Percentiles rank a stretch among this genome's conserved stretches.
These are phyloP conservation scores for Apodemia arnacis DNA, from an alignment of 2,888 invertebrate species.

Conservation along the genomic window DNA sequence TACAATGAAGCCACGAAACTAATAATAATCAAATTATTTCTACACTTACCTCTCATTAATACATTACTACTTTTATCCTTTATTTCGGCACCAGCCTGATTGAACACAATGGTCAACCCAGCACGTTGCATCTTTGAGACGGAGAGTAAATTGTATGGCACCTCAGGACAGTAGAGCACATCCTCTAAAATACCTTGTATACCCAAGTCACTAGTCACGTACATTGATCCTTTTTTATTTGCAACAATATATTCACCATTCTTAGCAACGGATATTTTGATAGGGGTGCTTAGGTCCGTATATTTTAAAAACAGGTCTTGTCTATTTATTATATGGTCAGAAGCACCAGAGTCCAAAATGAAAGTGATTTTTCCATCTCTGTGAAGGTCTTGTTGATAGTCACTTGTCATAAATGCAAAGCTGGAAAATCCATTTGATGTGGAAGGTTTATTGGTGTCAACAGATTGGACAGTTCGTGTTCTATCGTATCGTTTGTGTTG, in stretches of 20 bases:
- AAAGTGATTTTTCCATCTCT: not conserved
- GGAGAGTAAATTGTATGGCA: conserved; percentile 51
- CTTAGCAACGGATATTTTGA: not conserved
- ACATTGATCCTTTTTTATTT: not conserved
- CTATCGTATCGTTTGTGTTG: not conserved
- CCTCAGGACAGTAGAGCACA: conserved; percentile 50
- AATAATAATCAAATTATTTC: conserved; percentile 53
- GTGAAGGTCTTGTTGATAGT: not conserved
- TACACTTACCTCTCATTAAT: conserved; percentile 55
- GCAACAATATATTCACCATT: not conserved
- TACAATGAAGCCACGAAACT: conserved; percentile 15
- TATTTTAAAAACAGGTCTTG: not conserved
- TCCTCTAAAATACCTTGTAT: not conserved
- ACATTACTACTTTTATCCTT: conserved; percentile 34
- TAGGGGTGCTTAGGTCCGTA: not conserved
- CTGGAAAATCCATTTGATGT: not conserved
- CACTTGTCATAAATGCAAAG: not conserved
- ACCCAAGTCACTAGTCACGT: not conserved
- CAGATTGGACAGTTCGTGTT: not conserved
- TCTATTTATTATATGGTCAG: not conserved
- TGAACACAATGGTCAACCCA: conserved; percentile 32
- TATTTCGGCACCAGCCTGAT: conserved; percentile 15
- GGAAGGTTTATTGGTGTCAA: not conserved
- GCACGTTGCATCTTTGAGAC: conserved; percentile 57
- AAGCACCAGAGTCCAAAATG: not conserved